These are phyloP conservation scores for Hormaphis cornu DNA, from an alignment of 1,140 invertebrate genomes.

Conservation along the genomic window DNA sequence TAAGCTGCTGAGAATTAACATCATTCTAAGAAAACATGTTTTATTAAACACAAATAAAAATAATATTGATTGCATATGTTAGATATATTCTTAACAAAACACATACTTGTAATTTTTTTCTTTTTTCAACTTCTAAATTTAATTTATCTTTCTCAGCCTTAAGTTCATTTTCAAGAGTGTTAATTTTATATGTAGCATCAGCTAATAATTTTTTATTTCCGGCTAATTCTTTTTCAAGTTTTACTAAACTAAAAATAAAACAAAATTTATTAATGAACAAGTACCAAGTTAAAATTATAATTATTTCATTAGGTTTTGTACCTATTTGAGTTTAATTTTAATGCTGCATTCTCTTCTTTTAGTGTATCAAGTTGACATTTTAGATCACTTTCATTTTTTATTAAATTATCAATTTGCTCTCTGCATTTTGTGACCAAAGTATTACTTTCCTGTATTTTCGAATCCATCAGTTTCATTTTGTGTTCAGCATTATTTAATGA, in stretches of 20 bases:
- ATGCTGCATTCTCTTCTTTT: constrained; percentile 11
- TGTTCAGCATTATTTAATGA: constrained; percentile 12
- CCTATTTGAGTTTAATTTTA: constrained; percentile 11
- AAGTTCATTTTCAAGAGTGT: constrained; percentile 22
- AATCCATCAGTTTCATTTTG: neutral
- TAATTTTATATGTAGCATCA: constrained; percentile 12
- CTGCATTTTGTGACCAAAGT: neutral
- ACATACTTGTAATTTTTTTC: constrained; percentile 15
- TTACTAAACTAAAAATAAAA: neutral
- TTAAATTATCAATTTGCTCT: constrained; percentile 1
- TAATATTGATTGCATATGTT: too few species aligned
- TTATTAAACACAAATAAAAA: neutral
- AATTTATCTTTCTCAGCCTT: constrained; percentile 20
- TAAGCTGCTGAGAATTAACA: neutral
- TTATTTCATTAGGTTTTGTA: neutral
- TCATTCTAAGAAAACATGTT: neutral
- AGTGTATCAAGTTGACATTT: neutral
- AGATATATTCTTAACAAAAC: neutral
- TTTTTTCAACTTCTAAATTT: constrained; percentile 18
- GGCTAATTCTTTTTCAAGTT: constrained; percentile 3
- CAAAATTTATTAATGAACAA: too few species aligned
- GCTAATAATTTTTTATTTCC: constrained; percentile 3
- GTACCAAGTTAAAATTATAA: too few species aligned
- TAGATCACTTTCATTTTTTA: constrained; percentile 1
- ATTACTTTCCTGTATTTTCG: neutral